Conservation (phyloP, 2,888 invertebrate genomes). For the Caenorhabditis virilis region DNA sequence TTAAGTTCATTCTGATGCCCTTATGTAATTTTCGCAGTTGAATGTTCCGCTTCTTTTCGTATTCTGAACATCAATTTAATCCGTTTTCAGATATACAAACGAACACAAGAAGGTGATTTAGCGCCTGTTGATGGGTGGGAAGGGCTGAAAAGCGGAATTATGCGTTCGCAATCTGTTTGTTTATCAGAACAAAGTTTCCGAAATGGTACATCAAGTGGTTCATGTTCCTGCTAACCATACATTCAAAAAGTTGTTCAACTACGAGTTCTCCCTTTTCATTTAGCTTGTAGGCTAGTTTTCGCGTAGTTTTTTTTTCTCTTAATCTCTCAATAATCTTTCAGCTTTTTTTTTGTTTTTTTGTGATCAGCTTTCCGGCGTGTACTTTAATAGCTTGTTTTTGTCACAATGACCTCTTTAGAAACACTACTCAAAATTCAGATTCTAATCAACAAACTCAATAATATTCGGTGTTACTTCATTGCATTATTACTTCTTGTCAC, state of each 20-base stretch:
- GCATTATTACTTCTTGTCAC: too few species aligned
- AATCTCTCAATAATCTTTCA: too few species aligned
- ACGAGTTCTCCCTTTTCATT: not conserved
- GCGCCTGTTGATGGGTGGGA: constrained; percentile 65
- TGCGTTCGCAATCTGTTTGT: constrained; percentile 61
- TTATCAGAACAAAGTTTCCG: constrained; percentile 58
- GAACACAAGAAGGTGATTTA: constrained; percentile 52
- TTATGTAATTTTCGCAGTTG: too few species aligned
- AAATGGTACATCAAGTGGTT: constrained; percentile 34
- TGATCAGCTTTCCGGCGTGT: too few species aligned
- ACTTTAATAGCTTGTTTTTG: too few species aligned
- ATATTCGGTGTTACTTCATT: too few species aligned
- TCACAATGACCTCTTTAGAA: too few species aligned
- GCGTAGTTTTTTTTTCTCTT: not conserved
- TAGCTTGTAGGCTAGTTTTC: not conserved
- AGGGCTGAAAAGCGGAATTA: constrained; percentile 58
- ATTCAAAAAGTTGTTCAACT: too few species aligned
- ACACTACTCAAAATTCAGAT: too few species aligned
- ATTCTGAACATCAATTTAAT: not conserved
- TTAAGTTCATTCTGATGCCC: not conserved
- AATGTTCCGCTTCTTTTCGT: too few species aligned
- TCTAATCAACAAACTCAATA: too few species aligned
- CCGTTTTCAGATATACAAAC: constrained; percentile 52
- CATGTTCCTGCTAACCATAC: constrained; percentile 39
- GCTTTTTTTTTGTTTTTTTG: too few species aligned